Base-by-base conservation (phyloP, 1,140 invertebrate genomes). In the Arctopsyche grandis region DNA sequence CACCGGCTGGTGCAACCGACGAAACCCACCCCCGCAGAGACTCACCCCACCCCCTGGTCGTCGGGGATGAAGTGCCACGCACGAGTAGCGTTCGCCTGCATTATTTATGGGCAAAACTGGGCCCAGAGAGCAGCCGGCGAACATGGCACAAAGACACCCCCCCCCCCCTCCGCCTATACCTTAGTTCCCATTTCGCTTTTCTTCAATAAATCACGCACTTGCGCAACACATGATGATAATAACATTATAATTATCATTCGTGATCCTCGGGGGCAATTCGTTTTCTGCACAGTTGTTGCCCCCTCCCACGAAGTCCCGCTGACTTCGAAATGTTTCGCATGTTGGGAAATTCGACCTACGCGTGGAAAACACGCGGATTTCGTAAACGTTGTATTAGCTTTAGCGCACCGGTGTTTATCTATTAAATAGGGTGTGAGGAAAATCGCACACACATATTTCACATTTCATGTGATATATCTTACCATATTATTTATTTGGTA, bases 91-190 rank as follows among this genome's bases (percentile, higher is more conserved):
- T 69, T 52, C 46, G 63, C 58, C 77, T 79, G 80, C 80, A 81
- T 79, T 79, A 81, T 81, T 81, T 81, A 81, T 81, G 80, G 77
- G 71, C 71, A 24, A 26, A 70, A 70, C 24, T 70, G 24, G 60
- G 10, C 14, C 9, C 21, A 19, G 16, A 46, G 43, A 46, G 29
- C 29, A 38, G 29, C 29, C 29, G 29, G 29, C 29, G 29, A 38
- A 38, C 29, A 38, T 7, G 29, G 48, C 48, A 10, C 48, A 52
- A 52, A 52, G 24, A 22, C 16, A 43, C 26, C 69, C 26, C 69
- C 38, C 1, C 7, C 1, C 69, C 69, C 7, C 5, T 10, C 12
- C 46, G 0, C 9, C 58, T 52, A n/a, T 14, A 43, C 22, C n/a
- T n/a, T n/a, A 70, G 4, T 48, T 7, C 29, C 29, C 29, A n/a